phyloP scores from a whole-genome alignment of 2,113 vertebrate genomes.

The Ammodramus savannarum region DNA sequence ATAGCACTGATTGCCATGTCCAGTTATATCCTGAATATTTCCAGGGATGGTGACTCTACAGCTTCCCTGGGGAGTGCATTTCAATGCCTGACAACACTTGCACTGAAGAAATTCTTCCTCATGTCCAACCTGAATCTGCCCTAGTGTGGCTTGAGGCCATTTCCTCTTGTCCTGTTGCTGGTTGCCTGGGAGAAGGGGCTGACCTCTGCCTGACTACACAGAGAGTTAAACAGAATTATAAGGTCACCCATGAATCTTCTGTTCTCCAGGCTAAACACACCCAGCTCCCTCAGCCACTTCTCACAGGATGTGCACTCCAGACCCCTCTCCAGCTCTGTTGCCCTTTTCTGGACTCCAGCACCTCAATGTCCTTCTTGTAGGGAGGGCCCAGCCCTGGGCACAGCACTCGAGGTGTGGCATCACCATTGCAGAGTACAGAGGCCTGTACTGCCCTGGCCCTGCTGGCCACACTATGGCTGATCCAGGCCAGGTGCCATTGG shows the following conservation, averaged over 20 bases:
- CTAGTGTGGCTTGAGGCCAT: background rate
- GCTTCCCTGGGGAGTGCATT: background rate
- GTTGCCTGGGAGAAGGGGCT: background rate
- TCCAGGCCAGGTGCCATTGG: background rate
- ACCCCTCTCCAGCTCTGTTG: background rate
- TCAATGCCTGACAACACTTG: background rate
- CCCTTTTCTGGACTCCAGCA: background rate
- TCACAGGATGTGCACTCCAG: background rate
- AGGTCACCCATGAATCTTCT: background rate
- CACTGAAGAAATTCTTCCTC: background rate
- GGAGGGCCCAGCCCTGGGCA: background rate
- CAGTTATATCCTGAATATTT: background rate
- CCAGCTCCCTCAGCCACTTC: background rate
- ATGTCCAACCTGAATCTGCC: background rate
- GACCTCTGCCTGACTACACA: background rate
- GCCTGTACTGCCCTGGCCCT: background rate
- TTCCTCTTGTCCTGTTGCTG: background rate
- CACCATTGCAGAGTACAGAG: background rate
- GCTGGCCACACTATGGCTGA: background rate
- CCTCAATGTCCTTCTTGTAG: background rate
- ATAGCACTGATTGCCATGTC: background rate
- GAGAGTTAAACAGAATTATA: background rate
- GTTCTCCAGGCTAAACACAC: background rate
- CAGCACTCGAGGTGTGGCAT: accelerated
- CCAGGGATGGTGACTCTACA: background rate